Conservation (phyloP, 1,140 invertebrate genomes). For the Brachionus koreanus region DNA sequence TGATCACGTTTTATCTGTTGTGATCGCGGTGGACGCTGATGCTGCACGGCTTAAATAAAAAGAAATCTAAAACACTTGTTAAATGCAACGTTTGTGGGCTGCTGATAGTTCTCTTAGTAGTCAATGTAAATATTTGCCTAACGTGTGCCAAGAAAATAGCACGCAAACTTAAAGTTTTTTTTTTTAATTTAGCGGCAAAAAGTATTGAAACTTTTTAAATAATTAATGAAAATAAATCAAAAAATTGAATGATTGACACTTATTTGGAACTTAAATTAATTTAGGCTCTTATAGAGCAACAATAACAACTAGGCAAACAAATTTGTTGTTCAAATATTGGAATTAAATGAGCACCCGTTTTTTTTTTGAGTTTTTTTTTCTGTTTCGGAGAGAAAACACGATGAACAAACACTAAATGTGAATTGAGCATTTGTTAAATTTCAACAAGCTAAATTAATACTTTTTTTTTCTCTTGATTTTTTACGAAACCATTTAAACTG, state of each 20-base stretch:
- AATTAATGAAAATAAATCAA: slow-evolving; percentile 34
- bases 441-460: neutral
- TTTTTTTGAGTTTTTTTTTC: neutral
- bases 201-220: neutral
- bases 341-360: neutral
- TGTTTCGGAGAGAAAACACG: slow-evolving; percentile 7
- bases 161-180: neutral
- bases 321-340: neutral
- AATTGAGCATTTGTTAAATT: slow-evolving; percentile 36
- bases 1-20: slow-evolving; percentile 52
- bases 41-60: slow-evolving; percentile 71
- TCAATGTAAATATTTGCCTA: slow-evolving; percentile 16
- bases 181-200: neutral
- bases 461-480: slow-evolving; percentile 12
- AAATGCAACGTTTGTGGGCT: neutral
- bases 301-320: slow-evolving; percentile 27
- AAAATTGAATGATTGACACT: slow-evolving; percentile 36
- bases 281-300: neutral
- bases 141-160: slow-evolving; percentile 19
- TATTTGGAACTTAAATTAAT: slow-evolving; percentile 7
- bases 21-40: slow-evolving; percentile 74
- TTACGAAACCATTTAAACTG: neutral
- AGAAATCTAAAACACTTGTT: neutral
- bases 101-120: neutral
- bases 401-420: slow-evolving; percentile 24